Evolutionary conservation across 2,113 vertebrate species (phyloP).

Genomic region (Albula glossodonta): DNA sequence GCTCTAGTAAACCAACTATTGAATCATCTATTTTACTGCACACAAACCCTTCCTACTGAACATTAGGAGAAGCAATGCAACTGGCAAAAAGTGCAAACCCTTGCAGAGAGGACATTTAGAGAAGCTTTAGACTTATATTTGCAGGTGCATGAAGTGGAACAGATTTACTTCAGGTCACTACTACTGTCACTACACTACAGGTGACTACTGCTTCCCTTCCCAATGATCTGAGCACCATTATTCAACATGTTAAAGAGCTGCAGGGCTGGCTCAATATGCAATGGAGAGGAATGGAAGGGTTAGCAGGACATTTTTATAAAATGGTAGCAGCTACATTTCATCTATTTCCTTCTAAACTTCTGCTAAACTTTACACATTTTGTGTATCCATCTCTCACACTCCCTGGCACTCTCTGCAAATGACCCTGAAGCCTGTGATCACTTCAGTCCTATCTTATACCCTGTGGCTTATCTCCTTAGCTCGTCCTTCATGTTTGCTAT

Average conservation of each 20-base stretch:
- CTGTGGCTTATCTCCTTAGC: slow-evolving; percentile 59
- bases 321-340: neutral
- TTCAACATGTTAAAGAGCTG: neutral
- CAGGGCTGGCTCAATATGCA: neutral
- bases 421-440: slow-evolving; percentile 61
- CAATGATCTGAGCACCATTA: too few relatives aligned
- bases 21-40: too few relatives aligned
- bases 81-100: neutral
- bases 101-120: too few relatives aligned
- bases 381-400: neutral
- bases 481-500: slow-evolving; percentile 68
- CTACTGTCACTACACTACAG: too few relatives aligned
- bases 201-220: too few relatives aligned
- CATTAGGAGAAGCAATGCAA: neutral
- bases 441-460: slow-evolving; percentile 55
- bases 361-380: neutral
- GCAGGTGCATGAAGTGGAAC: too few relatives aligned
- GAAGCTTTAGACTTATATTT: neutral
- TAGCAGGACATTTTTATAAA: neutral
- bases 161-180: too few relatives aligned
- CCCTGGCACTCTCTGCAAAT: neutral
- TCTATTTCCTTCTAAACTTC: neutral
- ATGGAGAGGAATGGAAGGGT: neutral
- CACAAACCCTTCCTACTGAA: too few relatives aligned
- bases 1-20: too few relatives aligned